Evolutionary conservation across 1,140 invertebrate species (phyloP).

Genomic region (Bombus terrestris): DNA sequence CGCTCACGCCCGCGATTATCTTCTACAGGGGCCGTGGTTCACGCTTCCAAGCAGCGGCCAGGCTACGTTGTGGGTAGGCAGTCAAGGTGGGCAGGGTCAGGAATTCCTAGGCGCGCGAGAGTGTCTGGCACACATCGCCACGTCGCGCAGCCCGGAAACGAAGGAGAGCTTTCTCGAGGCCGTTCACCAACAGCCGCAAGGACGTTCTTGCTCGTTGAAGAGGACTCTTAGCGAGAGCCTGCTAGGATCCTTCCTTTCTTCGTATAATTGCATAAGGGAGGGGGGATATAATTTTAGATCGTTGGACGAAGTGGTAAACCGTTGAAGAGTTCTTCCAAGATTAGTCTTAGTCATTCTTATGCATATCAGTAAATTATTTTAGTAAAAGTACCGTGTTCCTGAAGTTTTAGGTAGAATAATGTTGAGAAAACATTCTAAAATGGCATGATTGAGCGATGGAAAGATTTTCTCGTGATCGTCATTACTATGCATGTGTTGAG

Average conservation of each 20-base stretch:
- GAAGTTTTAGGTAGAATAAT: too few species aligned
- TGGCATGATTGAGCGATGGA: too few species aligned
- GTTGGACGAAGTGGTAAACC: background rate
- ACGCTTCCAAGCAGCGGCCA: slow-evolving; percentile 58
- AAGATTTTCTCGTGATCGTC: background rate
- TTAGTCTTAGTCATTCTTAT: background rate
- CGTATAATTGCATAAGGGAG: background rate
- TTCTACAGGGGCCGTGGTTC: slow-evolving; percentile 48
- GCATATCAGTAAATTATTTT: too few species aligned
- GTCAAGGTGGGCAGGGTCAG: slow-evolving; percentile 77
- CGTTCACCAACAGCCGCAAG: slow-evolving; percentile 75
- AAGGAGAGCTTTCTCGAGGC: slow-evolving; percentile 74
- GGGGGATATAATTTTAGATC: background rate
- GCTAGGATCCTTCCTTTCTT: background rate
- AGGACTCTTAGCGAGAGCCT: slow-evolving; percentile 30
- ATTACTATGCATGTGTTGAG: background rate
- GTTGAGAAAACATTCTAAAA: too few species aligned
- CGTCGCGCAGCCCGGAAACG: slow-evolving; percentile 72
- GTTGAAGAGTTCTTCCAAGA: background rate
- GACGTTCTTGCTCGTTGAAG: slow-evolving; percentile 64
- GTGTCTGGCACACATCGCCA: slow-evolving; percentile 73
- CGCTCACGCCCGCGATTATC: slow-evolving; percentile 70
- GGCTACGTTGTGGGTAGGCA: slow-evolving; percentile 60
- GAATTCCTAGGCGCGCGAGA: slow-evolving; percentile 76
- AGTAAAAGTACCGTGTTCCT: too few species aligned